Evolutionary conservation across 2,888 invertebrate genomes (phyloP).

Genomic region (Pterostichus madidus): DNA sequence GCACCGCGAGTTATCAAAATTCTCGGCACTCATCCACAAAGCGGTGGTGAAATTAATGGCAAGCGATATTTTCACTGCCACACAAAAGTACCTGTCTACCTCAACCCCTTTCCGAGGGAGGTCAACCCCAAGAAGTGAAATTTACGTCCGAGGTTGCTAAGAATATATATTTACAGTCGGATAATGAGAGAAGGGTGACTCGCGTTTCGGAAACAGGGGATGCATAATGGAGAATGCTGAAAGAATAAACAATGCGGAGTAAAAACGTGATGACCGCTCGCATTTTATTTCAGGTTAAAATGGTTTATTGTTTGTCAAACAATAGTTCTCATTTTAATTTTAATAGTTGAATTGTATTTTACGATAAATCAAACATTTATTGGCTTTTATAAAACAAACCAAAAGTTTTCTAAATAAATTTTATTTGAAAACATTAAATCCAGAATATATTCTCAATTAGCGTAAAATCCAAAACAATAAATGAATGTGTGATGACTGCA

Average conservation of each 20-base stretch:
- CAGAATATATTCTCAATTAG: not conserved
- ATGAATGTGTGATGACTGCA: not conserved
- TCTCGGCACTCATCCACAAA: constrained; percentile 7
- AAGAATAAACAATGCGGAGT: constrained; percentile 8
- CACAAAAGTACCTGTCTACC: constrained; percentile 7
- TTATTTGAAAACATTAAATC: not conserved
- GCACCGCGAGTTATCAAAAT: constrained; percentile 29
- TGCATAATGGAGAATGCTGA: not conserved
- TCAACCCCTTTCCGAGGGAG: not conserved
- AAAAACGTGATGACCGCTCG: not conserved
- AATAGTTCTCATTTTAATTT: no score
- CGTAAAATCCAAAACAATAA: not conserved
- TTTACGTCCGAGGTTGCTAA: not conserved
- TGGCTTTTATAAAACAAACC: no score
- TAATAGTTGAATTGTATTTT: no score
- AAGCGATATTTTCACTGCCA: not conserved
- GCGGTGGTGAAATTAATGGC: not conserved
- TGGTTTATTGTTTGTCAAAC: no score
- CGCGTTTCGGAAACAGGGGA: not conserved
- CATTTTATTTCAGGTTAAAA: not conserved
- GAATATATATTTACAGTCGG: constrained; percentile 21
- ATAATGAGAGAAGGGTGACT: constrained; percentile 22
- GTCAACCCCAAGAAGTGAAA: not conserved
- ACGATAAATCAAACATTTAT: no score
- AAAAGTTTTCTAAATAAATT: not conserved